Percentiles rank a stretch among this genome's conserved stretches.
Evolutionary conservation across 2,113 vertebrate species (phyloP).

Genomic region (Vulpes lagopus): DNA sequence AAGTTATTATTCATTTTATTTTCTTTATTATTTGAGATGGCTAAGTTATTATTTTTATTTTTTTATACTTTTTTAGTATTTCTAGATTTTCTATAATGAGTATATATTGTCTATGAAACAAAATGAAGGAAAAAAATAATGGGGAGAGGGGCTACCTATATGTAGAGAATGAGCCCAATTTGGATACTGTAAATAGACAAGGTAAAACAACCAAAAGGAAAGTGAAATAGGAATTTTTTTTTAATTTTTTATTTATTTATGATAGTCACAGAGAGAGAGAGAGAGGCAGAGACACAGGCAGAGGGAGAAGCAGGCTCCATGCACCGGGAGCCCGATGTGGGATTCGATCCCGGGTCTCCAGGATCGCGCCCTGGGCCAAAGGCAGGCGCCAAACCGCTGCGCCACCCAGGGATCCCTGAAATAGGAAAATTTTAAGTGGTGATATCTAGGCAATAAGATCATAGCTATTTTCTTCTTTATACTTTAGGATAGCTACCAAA

Average conservation of each 20-base stretch:
- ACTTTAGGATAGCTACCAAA: not conserved
- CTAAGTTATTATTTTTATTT: not conserved
- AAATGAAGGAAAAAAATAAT: slow-evolving; percentile 39
- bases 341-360: no score
- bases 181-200: not conserved
- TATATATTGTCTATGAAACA: not conserved
- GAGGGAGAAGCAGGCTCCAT: no score
- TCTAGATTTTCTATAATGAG: not conserved
- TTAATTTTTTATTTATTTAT: no score
- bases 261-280: no score
- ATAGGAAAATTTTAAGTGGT: not conserved
- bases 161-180: not conserved
- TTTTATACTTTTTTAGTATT: not conserved
- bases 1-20: not conserved
- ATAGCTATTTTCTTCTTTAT: not conserved
- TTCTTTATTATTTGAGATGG: not conserved
- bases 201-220: not conserved
- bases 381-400: no score
- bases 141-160: not conserved
- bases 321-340: no score
- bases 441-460: not conserved
- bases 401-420: no score
- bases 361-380: no score
- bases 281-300: no score
- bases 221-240: not conserved